Conservation (phyloP, 2,888 invertebrate genomes). For the Amaurobius ferox region DNA sequence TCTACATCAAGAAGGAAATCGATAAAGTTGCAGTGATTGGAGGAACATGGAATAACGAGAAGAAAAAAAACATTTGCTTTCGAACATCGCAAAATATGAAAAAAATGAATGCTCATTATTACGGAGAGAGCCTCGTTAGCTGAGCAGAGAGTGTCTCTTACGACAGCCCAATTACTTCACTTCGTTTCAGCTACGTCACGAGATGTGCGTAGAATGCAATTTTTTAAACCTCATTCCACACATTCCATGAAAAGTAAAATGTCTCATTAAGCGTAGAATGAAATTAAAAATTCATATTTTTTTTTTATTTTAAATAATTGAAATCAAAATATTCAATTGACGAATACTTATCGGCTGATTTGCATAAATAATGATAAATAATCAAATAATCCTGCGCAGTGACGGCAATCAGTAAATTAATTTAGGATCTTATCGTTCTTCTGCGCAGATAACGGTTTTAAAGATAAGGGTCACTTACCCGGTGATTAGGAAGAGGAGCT, state of each 20-base stretch:
- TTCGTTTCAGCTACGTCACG: conserved; percentile 63
- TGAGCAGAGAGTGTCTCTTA: conserved; percentile 48
- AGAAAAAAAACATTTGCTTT: conserved; percentile 61
- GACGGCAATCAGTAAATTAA: conserved; percentile 39
- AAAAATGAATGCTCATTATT: conserved; percentile 53
- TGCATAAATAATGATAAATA: conserved; percentile 16
- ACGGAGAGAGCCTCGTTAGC: conserved; percentile 59
- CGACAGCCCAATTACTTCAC: conserved; percentile 71
- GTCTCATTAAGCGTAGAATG: background rate
- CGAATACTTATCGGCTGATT: background rate
- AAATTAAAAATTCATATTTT: background rate
- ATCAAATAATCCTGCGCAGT: conserved; percentile 16
- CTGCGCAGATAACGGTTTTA: conserved; percentile 46
- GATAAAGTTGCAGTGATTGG: conserved; percentile 63
- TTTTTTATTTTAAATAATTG: no score
- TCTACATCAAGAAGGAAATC: conserved; percentile 44
- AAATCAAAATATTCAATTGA: no score
- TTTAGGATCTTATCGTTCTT: conserved; percentile 50
- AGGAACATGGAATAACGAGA: conserved; percentile 45
- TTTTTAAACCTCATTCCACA: conserved; percentile 70
- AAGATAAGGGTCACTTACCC: conserved; percentile 54
- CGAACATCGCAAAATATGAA: conserved; percentile 29
- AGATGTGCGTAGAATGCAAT: conserved; percentile 69
- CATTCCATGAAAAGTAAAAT: conserved; percentile 25
- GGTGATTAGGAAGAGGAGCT: background rate